Percentiles rank a stretch among this genome's conserved stretches.
These are phyloP conservation scores for Rhagonycha fulva DNA, from an alignment of 2,888 invertebrate species.

Conservation along the genomic window DNA sequence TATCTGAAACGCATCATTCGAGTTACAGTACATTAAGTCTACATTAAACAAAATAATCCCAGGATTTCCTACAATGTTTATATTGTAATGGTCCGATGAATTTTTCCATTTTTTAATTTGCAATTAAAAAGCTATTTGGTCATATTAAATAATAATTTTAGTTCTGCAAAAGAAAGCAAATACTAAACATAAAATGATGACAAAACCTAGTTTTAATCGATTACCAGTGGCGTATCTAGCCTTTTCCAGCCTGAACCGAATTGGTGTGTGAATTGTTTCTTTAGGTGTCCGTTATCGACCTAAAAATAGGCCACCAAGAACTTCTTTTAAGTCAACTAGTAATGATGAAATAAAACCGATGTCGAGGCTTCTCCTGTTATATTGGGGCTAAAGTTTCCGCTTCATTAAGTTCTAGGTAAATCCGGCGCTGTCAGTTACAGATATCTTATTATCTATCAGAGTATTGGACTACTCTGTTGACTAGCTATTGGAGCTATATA, in stretches of 20 bases:
- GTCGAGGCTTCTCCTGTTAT: too few species aligned
- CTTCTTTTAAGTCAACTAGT: too few species aligned
- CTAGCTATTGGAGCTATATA: not conserved
- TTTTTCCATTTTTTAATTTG: not conserved
- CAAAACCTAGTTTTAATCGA: not conserved
- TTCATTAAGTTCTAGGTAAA: too few species aligned
- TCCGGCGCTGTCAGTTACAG: too few species aligned
- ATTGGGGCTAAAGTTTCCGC: too few species aligned
- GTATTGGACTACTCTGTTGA: too few species aligned
- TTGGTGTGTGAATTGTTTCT: too few species aligned
- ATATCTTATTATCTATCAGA: too few species aligned
- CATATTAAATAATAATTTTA: not conserved
- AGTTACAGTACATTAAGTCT: not conserved
- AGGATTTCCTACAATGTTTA: not conserved
- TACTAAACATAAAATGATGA: not conserved
- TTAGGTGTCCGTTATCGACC: too few species aligned
- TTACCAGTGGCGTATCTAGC: not conserved
- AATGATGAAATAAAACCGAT: too few species aligned
- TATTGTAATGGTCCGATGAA: not conserved
- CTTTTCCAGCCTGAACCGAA: too few species aligned
- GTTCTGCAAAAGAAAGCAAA: not conserved
- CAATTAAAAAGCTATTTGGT: not conserved
- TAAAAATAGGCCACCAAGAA: too few species aligned
- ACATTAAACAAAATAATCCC: not conserved
- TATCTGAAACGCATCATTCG: not conserved